Evolutionary conservation across 2,888 invertebrate genomes (phyloP).

Genomic region (Eurytoma californica): DNA sequence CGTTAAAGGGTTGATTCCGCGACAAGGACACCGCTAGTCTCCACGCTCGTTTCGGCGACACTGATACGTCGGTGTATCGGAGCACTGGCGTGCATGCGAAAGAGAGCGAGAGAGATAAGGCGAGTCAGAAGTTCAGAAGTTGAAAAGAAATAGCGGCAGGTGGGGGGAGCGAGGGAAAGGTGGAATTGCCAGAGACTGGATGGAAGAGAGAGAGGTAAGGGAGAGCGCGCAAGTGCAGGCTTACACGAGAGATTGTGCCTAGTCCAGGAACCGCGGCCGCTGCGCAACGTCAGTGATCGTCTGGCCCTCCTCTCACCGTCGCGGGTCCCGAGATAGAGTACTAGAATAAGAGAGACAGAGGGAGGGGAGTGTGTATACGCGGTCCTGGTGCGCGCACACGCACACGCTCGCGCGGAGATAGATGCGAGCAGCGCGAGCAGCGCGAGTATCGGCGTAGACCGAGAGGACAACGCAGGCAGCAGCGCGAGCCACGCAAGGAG

Average conservation of each 20-base stretch:
- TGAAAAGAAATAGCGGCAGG: neutral
- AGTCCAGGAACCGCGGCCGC: constrained; percentile 62
- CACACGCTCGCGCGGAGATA: too few species aligned
- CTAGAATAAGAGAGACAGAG: neutral
- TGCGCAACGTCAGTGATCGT: constrained; percentile 70
- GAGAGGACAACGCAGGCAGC: neutral
- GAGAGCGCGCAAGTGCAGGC: neutral
- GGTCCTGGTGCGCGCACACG: too few species aligned
- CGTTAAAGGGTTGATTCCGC: neutral
- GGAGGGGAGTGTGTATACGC: neutral
- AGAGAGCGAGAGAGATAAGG: constrained; percentile 7
- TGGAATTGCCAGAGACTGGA: constrained; percentile 52
- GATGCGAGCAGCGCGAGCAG: too few species aligned
- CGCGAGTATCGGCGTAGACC: too few species aligned
- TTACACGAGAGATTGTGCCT: neutral
- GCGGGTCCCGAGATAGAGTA: constrained; percentile 42
- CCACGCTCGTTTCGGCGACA: neutral
- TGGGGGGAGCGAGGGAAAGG: constrained; percentile 54
- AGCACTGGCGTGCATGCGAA: neutral
- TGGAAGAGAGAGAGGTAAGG: constrained; percentile 60
- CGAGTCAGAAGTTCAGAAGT: neutral
- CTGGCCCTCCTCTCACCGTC: constrained; percentile 26
- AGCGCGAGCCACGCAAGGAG: neutral
- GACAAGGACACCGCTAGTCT: constrained; percentile 17
- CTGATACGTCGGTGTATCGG: neutral